Base-by-base conservation (phyloP, 2,797 vertebrate species). In the Pempheris klunzingeri region DNA sequence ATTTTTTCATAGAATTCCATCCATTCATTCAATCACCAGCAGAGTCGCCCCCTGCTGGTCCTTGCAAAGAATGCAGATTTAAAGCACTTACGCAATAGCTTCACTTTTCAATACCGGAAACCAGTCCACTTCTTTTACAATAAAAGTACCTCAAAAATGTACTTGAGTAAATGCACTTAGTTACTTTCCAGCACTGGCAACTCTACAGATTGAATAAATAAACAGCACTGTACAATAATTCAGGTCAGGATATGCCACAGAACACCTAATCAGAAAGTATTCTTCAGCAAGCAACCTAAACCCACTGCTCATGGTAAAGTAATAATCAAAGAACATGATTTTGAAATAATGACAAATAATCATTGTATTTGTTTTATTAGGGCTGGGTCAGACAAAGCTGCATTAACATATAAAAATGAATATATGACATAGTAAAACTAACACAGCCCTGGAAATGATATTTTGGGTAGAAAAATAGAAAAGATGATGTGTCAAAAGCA, bases 321-420 rank as follows among this genome's bases (percentile, higher is more conserved):
- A 18, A 59, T 47, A 60, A n/a, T 57, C 1, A 4, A 15, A 20
- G 38, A 22, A 41, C n/a, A 39, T 32, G 2, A 39, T 64, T 74
- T 52, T 36, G 1, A 26, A 59, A 67, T 38, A 18, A 63, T 17
- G 12, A 32, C 1, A 61, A 53, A 62, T 2, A n/a, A n/a, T n/a
- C n/a, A n/a, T n/a, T n/a, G n/a, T n/a, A n/a, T n/a, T 15, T 14
- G 7, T 60, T 76, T 61, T 71, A 76, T 58, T 71, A 62, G 17
- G 10, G 0, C 30, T 15, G 13, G 32, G 24, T 52, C 14, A 39
- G 3, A 2, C 30, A 4, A 10, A 44, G 30, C 4, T 4, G n/a
- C 38, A 47, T 36, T 34, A 34, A 60, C 18, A 66, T 39, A 32
- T 46, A 62, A 61, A 4, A 13, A 24, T n/a, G 15, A 24, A 11